These are phyloP conservation scores for Trogon melanurus DNA, from an alignment of 2,113 vertebrate species.

Conservation along the genomic window DNA sequence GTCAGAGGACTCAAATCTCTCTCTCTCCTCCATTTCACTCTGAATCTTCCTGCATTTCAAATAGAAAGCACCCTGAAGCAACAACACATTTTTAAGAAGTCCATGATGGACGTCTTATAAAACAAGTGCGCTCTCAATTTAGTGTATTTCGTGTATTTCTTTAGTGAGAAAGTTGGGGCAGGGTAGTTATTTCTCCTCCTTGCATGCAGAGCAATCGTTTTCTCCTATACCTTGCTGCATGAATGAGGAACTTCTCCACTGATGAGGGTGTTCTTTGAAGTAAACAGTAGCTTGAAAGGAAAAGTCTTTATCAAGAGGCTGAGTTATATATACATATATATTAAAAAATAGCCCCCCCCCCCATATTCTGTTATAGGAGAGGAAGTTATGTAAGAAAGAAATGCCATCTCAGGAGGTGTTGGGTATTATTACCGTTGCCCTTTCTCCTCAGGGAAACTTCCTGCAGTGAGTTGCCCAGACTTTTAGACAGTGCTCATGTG, in stretches of 20 bases:
- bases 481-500: neutral
- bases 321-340: neutral
- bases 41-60: neutral
- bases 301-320: neutral
- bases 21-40: neutral
- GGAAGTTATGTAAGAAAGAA: neutral
- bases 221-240: neutral
- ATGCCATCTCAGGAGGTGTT: neutral
- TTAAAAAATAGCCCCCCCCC: neutral
- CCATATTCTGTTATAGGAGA: neutral
- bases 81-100: neutral
- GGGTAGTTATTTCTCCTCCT: neutral
- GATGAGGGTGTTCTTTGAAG: neutral
- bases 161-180: neutral
- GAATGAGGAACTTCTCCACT: neutral
- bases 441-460: neutral
- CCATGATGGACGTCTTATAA: neutral
- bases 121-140: neutral
- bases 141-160: neutral
- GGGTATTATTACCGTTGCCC: neutral
- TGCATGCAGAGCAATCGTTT: neutral
- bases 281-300: neutral
- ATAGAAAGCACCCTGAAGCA: neutral
- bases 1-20: neutral
- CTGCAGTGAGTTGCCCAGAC: neutral